These are phyloP conservation scores for Bugulina stolonifera DNA, from an alignment of 2,888 invertebrate genomes.

Conservation along the genomic window DNA sequence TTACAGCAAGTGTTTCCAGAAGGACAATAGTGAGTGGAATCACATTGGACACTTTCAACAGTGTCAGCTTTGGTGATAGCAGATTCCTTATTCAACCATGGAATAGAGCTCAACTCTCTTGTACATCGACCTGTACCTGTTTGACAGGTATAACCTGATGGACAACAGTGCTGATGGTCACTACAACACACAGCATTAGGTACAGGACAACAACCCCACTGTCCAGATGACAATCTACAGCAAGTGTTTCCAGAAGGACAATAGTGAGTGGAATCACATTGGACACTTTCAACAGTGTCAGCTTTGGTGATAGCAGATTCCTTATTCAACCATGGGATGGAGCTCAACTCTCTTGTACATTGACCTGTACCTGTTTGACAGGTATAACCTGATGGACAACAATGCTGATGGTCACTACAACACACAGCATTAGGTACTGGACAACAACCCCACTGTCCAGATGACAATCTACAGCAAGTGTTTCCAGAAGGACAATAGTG, in stretches of 20 bases:
- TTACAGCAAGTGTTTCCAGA: slow-evolving; percentile 32
- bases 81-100: slow-evolving; percentile 9
- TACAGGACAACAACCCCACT: slow-evolving; percentile 47
- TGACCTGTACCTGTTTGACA: slow-evolving; percentile 29
- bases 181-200: slow-evolving; percentile 36
- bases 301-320: slow-evolving; percentile 3
- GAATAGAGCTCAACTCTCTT: slow-evolving; percentile 25
- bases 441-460: slow-evolving; percentile 32
- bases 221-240: slow-evolving; percentile 35
- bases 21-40: slow-evolving; percentile 29
- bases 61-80: not conserved
- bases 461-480: slow-evolving; percentile 32
- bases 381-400: slow-evolving; percentile 34
- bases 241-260: slow-evolving; percentile 40
- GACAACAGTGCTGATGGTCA: slow-evolving; percentile 39
- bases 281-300: not conserved
- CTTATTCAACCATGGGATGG: slow-evolving; percentile 4
- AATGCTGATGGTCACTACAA: slow-evolving; percentile 36
- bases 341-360: not conserved
- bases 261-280: slow-evolving; percentile 22
- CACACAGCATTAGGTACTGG: slow-evolving; percentile 34
- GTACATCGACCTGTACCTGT: slow-evolving; percentile 39
- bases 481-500: slow-evolving; percentile 30
- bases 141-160: slow-evolving; percentile 33
- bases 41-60: slow-evolving; percentile 3